phyloP scores from a whole-genome alignment of 2,888 invertebrate genomes.

The Aporophyla lueneburgensis region DNA sequence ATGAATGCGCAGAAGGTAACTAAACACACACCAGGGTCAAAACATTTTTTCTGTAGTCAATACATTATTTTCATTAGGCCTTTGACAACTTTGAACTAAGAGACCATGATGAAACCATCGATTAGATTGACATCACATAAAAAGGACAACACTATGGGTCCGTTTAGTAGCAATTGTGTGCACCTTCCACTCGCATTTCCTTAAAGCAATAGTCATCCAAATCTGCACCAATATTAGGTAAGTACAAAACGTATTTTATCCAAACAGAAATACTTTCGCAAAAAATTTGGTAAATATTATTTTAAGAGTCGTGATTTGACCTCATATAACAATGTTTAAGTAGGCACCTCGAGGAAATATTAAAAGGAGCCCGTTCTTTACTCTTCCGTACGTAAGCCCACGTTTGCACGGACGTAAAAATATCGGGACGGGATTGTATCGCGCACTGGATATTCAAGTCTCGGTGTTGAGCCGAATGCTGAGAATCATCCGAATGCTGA shows the following conservation, averaged over 20 bases:
- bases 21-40: neutral
- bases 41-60: neutral
- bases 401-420: too few relatives aligned
- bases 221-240: neutral
- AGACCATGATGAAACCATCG: too few relatives aligned
- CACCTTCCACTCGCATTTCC: neutral
- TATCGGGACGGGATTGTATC: too few relatives aligned
- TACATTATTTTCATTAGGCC: conserved; percentile 1
- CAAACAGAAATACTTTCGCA: conserved; percentile 21
- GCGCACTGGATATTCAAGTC: too few relatives aligned
- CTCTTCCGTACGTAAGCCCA: neutral
- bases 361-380: conserved; percentile 31
- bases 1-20: neutral
- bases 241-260: neutral
- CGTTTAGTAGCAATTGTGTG: neutral
- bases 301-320: conserved; percentile 14
- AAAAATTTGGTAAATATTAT: conserved; percentile 37
- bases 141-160: neutral
- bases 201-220: neutral
- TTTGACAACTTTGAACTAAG: too few relatives aligned
- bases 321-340: conserved; percentile 39
- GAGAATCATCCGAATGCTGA: too few relatives aligned
- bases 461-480: too few relatives aligned
- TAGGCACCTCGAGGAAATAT: conserved; percentile 23
- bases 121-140: neutral